These are phyloP conservation scores for Sus scrofa DNA, from an alignment of 2,113 vertebrate species.

Conservation along the genomic window DNA sequence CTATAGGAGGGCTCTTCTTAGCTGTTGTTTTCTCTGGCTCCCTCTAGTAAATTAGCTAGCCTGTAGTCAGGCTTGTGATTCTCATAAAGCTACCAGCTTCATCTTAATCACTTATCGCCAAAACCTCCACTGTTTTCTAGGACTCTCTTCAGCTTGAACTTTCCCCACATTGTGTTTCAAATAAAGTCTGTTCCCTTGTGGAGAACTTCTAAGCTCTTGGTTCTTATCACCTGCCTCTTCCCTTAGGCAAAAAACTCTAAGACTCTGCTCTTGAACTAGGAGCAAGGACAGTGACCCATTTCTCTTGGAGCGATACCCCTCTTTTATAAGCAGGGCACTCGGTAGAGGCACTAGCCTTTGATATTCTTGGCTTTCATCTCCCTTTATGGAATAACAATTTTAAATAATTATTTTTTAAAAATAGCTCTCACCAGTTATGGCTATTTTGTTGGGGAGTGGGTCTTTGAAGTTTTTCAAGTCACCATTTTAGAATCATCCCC, in stretches of 20 bases:
- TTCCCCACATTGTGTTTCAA: background rate
- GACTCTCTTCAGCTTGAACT: constrained; percentile 10
- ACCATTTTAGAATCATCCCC: background rate
- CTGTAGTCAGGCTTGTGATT: background rate
- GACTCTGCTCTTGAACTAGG: background rate
- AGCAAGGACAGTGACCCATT: background rate
- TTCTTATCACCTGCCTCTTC: background rate
- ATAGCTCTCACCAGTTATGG: constrained; percentile 15
- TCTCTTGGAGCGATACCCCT: background rate
- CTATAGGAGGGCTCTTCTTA: background rate
- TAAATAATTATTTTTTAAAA: constrained; percentile 47
- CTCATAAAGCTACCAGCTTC: background rate
- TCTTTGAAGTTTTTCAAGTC: background rate
- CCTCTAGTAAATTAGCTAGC: background rate
- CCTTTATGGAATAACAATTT: background rate
- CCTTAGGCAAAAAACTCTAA: background rate
- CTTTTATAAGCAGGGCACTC: background rate
- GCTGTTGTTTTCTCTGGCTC: background rate
- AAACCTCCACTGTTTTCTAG: constrained; percentile 55
- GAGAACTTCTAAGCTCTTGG: background rate
- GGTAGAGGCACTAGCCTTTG: background rate
- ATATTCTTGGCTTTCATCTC: background rate
- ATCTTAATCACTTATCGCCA: background rate
- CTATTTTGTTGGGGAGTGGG: constrained; percentile 37
- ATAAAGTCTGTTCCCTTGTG: background rate